Evolutionary conservation across 2,797 vertebrate genomes (phyloP), one percentile per base, ranked within the genome.

Genomic region (Loriculus beryllinus): DNA sequence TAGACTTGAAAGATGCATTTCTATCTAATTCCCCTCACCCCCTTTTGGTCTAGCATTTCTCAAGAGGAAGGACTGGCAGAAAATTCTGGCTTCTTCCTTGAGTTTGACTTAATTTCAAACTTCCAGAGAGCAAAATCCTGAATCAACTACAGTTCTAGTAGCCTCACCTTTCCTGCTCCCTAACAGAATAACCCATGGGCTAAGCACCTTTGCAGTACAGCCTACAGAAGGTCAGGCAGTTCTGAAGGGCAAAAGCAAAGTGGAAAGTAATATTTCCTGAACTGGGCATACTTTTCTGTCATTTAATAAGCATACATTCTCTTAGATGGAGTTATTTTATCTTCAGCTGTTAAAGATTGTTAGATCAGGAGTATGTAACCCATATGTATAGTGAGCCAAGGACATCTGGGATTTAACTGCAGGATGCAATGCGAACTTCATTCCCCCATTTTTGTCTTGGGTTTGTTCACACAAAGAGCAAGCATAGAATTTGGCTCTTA

Each of bases 291-390:
- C 29, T 89, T 77, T 63, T 65, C 63, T 79, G 64, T 48, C 75
- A 65, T 7, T 31, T 69, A 87, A 65, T 52, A 71, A 86, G 71
- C 57, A 86, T 6, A 76, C 49, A 68, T 25, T 40, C 35, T 77
- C 82, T 82, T 87, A 81, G 39, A 82, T 65, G 39, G 63, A 92
- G 40, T 35, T 91, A 71, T 59, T 91, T 85, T 81, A 57, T 65
- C 62, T 91, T 81, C 23, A 59, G 69, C 75, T 81, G 57, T 64
- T 91, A 74, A 94, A 94, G 49, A n/a, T 75, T 78, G 45, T 87
- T 86, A 81, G 92, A 89, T 57, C 76, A 86, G 56, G 81, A 81
- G 63, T 70, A 88, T 67, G n/a, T 33, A 95, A 92, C 71, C 72
- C 49, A 18, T 59, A 84, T 43, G 69, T 83, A 82, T 56, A 83